Percentiles rank a stretch among this genome's conserved stretches.
Evolutionary conservation across 1,140 invertebrate species (phyloP).

Genomic region (Dolichoris vasculosae): DNA sequence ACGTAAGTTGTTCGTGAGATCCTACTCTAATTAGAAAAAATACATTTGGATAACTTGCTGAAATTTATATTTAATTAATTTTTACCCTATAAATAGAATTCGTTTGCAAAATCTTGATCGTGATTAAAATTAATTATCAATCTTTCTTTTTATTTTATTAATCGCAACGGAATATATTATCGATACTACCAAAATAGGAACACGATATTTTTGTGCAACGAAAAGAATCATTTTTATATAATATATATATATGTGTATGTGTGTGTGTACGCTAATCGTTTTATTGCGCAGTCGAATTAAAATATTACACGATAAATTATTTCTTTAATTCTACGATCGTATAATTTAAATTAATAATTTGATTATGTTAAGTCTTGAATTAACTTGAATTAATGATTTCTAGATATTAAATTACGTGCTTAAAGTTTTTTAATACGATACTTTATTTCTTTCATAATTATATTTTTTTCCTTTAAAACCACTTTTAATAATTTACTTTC

Average conservation of each 20-base stretch:
- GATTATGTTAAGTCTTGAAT: background rate
- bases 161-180: too few relatives aligned
- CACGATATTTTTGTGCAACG: too few relatives aligned
- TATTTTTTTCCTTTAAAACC: background rate
- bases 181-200: too few relatives aligned
- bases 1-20: background rate
- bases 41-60: background rate
- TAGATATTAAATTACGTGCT: background rate
- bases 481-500: background rate
- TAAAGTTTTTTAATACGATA: background rate
- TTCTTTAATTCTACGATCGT: background rate
- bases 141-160: too few relatives aligned
- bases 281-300: background rate
- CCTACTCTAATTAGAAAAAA: background rate
- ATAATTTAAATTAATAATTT: background rate
- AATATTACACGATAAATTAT: background rate
- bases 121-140: background rate
- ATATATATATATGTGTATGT: background rate
- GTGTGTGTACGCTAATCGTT: background rate
- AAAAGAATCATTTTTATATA: background rate
- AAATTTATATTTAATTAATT: too few relatives aligned
- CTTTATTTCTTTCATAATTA: background rate
- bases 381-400: background rate
- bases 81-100: too few relatives aligned
- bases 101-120: too few relatives aligned